A percentile compares a stretch with the other conserved stretches of the same genome.
Evolutionary conservation across 2,888 invertebrate species (phyloP).

Genomic region (Cabera pusaria): DNA sequence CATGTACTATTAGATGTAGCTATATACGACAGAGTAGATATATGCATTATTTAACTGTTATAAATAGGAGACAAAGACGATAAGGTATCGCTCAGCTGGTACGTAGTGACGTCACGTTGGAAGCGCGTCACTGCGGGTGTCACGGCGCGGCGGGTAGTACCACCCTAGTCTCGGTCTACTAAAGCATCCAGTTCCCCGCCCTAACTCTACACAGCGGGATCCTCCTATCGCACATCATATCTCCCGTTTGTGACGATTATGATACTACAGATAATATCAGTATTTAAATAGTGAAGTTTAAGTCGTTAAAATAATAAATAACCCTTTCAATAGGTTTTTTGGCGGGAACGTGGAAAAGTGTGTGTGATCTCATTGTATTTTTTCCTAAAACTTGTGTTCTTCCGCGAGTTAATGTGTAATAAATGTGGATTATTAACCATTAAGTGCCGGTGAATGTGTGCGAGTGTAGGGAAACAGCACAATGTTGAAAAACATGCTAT

Average conservation of each 20-base stretch:
- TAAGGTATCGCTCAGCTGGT: constrained; percentile 48
- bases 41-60: constrained; percentile 1
- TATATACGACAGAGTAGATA: background rate
- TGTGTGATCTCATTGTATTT: no score
- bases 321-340: no score
- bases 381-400: no score
- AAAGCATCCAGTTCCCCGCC: constrained; percentile 35
- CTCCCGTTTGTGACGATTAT: constrained; percentile 18
- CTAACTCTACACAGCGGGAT: constrained; percentile 32
- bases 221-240: constrained; percentile 14
- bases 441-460: no score
- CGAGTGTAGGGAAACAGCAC: no score
- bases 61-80: constrained; percentile 42
- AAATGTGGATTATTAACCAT: no score
- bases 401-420: no score
- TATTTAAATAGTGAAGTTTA: no score
- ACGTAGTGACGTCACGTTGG: constrained; percentile 60
- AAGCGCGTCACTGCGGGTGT: constrained; percentile 54
- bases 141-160: constrained; percentile 41
- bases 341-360: no score
- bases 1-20: constrained; percentile 6
- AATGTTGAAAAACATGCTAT: no score
- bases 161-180: constrained; percentile 40
- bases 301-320: no score
- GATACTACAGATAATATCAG: constrained; percentile 17